Evolutionary conservation across 2,888 invertebrate genomes (phyloP).

Genomic region (Lycaena phlaeas): DNA sequence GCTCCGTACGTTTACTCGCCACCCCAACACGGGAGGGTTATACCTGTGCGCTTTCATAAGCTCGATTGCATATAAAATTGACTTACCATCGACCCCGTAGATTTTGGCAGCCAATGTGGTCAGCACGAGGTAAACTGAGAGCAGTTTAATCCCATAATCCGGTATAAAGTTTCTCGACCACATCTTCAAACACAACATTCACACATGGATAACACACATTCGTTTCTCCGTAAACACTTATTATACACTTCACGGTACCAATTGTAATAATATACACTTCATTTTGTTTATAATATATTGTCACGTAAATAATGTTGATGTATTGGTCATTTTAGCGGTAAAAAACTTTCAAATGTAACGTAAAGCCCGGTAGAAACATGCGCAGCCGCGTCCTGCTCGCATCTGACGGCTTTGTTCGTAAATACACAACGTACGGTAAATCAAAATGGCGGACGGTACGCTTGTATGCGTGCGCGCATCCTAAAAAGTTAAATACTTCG

Average conservation of each 20-base stretch:
- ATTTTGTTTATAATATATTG: slow-evolving; percentile 68
- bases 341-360: slow-evolving; percentile 56
- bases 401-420: slow-evolving; percentile 74
- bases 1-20: slow-evolving; percentile 36
- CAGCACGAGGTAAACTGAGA: slow-evolving; percentile 57
- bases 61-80: slow-evolving; percentile 40
- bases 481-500: slow-evolving; percentile 33
- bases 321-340: slow-evolving; percentile 69
- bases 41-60: slow-evolving; percentile 62
- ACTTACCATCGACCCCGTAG: slow-evolving; percentile 74
- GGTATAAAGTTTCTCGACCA: slow-evolving; percentile 78
- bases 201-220: slow-evolving; percentile 73
- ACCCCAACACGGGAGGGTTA: slow-evolving; percentile 40
- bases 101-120: slow-evolving; percentile 59
- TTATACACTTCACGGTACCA: slow-evolving; percentile 69
- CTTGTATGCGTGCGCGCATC: slow-evolving; percentile 59
- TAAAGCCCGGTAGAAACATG: slow-evolving; percentile 57
- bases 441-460: slow-evolving; percentile 65
- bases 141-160: slow-evolving; percentile 78
- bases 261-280: slow-evolving; percentile 69
- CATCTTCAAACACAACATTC: slow-evolving; percentile 76
- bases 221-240: slow-evolving; percentile 65
- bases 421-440: slow-evolving; percentile 69
- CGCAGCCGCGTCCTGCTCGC: slow-evolving; percentile 71
- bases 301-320: slow-evolving; percentile 52